Conservation (phyloP, 37 sponge, comb jelly and placozoan genomes). For the Mnemiopsis leidyi region DNA sequence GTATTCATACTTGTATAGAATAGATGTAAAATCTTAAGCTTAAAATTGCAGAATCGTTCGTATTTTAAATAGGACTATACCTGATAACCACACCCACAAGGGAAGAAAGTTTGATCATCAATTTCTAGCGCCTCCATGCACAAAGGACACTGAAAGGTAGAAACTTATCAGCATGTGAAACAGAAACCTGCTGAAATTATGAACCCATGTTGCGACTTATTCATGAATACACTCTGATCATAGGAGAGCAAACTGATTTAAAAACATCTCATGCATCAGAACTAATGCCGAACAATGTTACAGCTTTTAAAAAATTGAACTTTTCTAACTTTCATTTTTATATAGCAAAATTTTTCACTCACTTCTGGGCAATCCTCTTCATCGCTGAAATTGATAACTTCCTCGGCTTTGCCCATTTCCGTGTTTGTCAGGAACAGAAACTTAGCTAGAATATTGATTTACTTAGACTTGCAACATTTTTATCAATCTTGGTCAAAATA, state of each 20-base stretch:
- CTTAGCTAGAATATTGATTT: too few relatives aligned
- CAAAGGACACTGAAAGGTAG: conserved; percentile 85
- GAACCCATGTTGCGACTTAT: too few relatives aligned
- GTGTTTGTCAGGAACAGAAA: background rate
- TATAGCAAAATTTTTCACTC: background rate
- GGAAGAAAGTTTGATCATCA: conserved; percentile 95
- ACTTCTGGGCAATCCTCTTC: conserved; percentile 60
- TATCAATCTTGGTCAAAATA: too few relatives aligned
- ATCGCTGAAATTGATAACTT: conserved; percentile 33
- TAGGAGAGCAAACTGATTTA: too few relatives aligned
- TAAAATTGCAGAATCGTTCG: too few relatives aligned
- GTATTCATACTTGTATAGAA: too few relatives aligned
- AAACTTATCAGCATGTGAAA: background rate
- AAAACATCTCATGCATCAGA: too few relatives aligned
- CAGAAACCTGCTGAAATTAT: background rate
- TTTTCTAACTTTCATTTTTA: background rate
- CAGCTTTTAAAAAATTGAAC: background rate
- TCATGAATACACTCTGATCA: too few relatives aligned
- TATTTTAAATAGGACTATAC: too few relatives aligned
- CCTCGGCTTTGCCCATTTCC: conserved; percentile 62
- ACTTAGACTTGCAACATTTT: too few relatives aligned
- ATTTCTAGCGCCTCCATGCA: conserved; percentile 91
- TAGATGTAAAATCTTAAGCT: too few relatives aligned
- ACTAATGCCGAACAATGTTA: too few relatives aligned
- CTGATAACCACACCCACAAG: conserved; percentile 94